phyloP scores from a whole-genome alignment of 2,888 invertebrate genomes.

The Hypomecis punctinalis region DNA sequence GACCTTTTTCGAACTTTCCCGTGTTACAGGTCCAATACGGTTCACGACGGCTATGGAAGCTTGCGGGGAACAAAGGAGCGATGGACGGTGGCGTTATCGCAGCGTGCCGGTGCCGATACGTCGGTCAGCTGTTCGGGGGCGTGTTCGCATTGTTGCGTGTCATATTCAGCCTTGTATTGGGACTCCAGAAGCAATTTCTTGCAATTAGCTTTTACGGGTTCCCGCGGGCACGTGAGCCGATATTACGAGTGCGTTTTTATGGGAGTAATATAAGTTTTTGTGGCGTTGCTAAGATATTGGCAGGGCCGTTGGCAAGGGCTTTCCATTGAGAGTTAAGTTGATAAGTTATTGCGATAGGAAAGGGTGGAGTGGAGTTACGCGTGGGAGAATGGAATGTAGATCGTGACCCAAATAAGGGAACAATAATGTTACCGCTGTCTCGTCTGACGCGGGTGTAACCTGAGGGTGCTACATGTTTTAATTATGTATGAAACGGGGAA shows the following conservation, averaged over 20 bases:
- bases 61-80: conserved; percentile 36
- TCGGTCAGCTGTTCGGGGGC: conserved; percentile 50
- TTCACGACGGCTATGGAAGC: conserved; percentile 4
- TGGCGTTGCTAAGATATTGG: conserved; percentile 26
- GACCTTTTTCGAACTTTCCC: conserved; percentile 11
- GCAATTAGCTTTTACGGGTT: conserved; percentile 40
- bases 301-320: conserved; percentile 10
- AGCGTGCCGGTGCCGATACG: conserved; percentile 24
- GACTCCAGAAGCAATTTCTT: conserved; percentile 39
- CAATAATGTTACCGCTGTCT: conserved; percentile 25
- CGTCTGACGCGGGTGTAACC: conserved; percentile 7
- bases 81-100: conserved; percentile 41
- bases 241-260: conserved; percentile 31
- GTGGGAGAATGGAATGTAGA: conserved; percentile 37
- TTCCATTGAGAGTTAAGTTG: conserved; percentile 21
- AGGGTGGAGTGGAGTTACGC: conserved; percentile 25
- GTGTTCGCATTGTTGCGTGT: conserved; percentile 68
- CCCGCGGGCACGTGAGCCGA: conserved; percentile 29
- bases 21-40: conserved; percentile 19
- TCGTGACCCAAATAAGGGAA: conserved; percentile 46
- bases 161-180: conserved; percentile 53
- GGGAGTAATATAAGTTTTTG: conserved; percentile 28
- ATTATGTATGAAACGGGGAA: conserved; percentile 1
- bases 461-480: conserved; percentile 3
- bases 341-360: conserved; percentile 27